These are phyloP conservation scores for Callocephalon fimbriatum DNA, from an alignment of 2,113 vertebrate species.

Conservation along the genomic window DNA sequence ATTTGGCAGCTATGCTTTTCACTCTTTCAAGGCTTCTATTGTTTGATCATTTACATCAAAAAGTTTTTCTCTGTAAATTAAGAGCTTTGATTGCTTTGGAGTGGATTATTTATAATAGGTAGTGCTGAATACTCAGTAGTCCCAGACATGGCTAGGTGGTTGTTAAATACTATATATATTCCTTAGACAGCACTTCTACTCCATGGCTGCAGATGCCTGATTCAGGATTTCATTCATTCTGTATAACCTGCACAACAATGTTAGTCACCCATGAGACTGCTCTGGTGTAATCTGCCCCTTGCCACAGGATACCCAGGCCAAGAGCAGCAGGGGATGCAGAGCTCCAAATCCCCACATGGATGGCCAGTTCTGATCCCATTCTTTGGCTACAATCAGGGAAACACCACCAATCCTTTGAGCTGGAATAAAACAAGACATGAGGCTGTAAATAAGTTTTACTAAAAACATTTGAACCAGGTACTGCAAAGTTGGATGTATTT, in stretches of 20 bases:
- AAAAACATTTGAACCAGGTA: slow-evolving; percentile 31
- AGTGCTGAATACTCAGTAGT: background rate
- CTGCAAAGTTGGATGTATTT: background rate
- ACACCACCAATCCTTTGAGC: background rate
- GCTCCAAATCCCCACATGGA: background rate
- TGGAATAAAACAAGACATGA: background rate
- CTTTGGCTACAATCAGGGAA: background rate
- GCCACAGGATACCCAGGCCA: background rate
- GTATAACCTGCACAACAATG: background rate
- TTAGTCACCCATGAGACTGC: background rate
- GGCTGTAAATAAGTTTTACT: slow-evolving; percentile 56
- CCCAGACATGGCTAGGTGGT: background rate
- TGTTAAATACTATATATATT: background rate
- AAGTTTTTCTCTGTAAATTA: background rate
- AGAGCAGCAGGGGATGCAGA: background rate
- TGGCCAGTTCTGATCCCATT: background rate
- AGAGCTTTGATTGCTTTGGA: background rate
- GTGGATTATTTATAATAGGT: background rate
- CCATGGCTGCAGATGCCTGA: background rate
- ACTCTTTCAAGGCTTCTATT: background rate
- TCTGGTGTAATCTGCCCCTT: background rate
- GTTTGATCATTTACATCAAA: background rate
- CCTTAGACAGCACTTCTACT: background rate
- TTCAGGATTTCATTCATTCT: background rate
- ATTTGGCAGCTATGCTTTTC: background rate